These are phyloP conservation scores for Poeciliopsis paucimaculata DNA, from an alignment of 2,797 vertebrate genomes.

Conservation along the genomic window DNA sequence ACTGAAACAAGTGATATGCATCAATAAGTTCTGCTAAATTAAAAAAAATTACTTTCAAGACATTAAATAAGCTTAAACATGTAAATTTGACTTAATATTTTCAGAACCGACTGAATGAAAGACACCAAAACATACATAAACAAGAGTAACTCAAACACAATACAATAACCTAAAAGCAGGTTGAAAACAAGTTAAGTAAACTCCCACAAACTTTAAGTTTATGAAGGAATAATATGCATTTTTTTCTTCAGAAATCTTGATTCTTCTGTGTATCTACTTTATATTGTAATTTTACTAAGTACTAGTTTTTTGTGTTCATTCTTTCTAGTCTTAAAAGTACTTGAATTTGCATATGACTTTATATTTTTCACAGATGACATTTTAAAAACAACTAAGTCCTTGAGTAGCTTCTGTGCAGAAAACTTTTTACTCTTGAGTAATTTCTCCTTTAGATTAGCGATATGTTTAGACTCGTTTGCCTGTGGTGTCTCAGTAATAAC, in stretches of 20 bases:
- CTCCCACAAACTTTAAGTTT: no score
- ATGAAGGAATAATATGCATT: no score
- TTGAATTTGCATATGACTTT: not conserved
- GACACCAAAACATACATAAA: not conserved
- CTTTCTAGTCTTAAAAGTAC: not conserved
- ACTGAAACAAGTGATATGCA: not conserved
- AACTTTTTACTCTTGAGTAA: not conserved
- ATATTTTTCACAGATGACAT: not conserved
- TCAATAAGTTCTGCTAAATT: not conserved
- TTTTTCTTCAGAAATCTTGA: not conserved
- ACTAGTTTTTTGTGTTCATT: not conserved
- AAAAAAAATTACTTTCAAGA: not conserved
- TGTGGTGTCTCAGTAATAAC: not conserved
- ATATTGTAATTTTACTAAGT: not conserved
- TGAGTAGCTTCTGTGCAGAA: not conserved
- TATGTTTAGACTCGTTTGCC: not conserved
- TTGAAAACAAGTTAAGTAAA: no score
- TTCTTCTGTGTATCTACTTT: not conserved
- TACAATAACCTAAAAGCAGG: no score
- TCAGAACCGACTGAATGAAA: not conserved
- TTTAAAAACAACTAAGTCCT: not conserved
- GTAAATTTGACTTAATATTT: not conserved
- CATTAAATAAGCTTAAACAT: not conserved
- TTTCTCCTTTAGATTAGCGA: not conserved
- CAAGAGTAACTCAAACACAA: not conserved